Base-by-base conservation (phyloP, 1,140 invertebrate species). In the Scaptomyza montana region DNA sequence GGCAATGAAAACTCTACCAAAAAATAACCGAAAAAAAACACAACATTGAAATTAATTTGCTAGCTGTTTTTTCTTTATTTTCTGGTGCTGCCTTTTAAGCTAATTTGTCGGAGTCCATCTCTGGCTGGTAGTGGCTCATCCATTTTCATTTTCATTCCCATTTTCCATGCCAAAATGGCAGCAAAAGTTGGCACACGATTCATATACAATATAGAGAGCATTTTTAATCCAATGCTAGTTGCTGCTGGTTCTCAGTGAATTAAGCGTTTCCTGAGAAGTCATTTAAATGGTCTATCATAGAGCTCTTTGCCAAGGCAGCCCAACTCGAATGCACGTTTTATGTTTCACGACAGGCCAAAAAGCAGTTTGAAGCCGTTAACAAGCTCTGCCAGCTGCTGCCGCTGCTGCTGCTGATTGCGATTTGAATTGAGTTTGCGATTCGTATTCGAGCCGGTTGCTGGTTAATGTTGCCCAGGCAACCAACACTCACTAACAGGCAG, bases 41-140 rank as follows among this genome's bases (percentile, higher is more conserved):
- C 45, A 47, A 61, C 72, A 75, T 79, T 60, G 75, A 89, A 87
- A 87, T 87, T 89, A 87, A 89, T 89, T 82, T 79, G 57, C 53
- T 62, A 67, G 64, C 57, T 60, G 41, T 36, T 39, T 57, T 65
- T 71, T 71, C 46, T 50, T 55, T 16, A 59, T 50, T 70, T 70
- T 30, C 16, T 51, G 21, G 21, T 30, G 54, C 57, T 61, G 56
- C 74, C 77, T 64, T 66, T 86, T 86, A 81, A 78, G 80, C 79
- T 87, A 89, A 87, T 89, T 87, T 78, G 51, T 21, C 54, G 33
- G 57, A 41, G 25, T 41, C 53, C 53, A 47, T 13, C n/a, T 30
- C 55, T 33, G 7, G 12, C 43, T 19, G 36, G 25, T 25, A 51
- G 49, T 4, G n/a, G 56, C 56, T 33, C 56, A 57, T 59, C 67